Conservation (phyloP, 2,888 invertebrate species). For the Eilema depressum region DNA sequence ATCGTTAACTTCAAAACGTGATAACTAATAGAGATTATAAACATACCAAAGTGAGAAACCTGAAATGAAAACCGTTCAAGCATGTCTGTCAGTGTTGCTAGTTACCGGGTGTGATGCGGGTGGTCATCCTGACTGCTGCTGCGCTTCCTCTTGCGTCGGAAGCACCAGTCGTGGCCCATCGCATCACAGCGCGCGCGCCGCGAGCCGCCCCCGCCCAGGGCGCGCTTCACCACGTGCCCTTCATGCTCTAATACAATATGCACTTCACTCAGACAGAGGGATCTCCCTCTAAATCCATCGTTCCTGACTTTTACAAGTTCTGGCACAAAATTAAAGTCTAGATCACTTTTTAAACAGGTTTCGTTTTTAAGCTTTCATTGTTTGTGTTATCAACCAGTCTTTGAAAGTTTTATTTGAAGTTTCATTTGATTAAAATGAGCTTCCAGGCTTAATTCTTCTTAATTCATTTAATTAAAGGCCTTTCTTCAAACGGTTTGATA, state of each 20-base stretch:
- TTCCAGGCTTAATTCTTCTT: conserved; percentile 54
- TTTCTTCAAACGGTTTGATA: not conserved
- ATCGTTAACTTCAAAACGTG: not conserved
- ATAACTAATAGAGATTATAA: no score
- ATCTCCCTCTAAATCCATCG: conserved; percentile 25
- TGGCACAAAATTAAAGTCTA: not conserved
- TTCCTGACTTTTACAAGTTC: conserved; percentile 31
- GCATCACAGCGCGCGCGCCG: conserved; percentile 86
- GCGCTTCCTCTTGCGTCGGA: conserved; percentile 90
- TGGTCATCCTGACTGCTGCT: conserved; percentile 89
- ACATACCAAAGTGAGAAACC: not conserved
- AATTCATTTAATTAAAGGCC: not conserved
- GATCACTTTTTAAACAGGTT: conserved; percentile 9
- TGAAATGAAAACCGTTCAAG: not conserved
- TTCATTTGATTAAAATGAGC: conserved; percentile 34
- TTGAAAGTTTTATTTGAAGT: conserved; percentile 23
- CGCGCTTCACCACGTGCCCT: conserved; percentile 71
- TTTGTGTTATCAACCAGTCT: conserved; percentile 25
- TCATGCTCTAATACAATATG: conserved; percentile 45
- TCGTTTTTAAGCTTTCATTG: conserved; percentile 39
- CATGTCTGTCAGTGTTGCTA: conserved; percentile 20
- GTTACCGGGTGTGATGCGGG: conserved; percentile 87
- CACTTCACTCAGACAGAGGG: conserved; percentile 19
- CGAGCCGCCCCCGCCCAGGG: conserved; percentile 85
- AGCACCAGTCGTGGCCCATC: conserved; percentile 93